These are phyloP conservation scores for Botia kubotai DNA, from an alignment of 2,797 vertebrate species.

Conservation along the genomic window DNA sequence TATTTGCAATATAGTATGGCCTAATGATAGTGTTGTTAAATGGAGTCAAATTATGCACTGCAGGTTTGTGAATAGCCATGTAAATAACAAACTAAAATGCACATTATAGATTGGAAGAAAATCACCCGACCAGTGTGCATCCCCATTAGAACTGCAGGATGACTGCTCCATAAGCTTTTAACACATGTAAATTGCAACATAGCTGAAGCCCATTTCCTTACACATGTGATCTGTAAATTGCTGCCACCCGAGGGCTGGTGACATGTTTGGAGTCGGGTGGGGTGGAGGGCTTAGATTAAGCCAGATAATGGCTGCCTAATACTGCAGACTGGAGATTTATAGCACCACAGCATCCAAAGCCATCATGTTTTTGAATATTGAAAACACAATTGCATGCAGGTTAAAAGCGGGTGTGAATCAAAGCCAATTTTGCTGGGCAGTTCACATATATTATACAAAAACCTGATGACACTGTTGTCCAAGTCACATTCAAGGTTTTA, in stretches of 20 bases:
- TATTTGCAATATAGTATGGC: neutral
- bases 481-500: slow-evolving; percentile 32
- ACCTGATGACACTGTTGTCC: slow-evolving; percentile 30
- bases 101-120: slow-evolving; percentile 41
- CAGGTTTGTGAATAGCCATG: slow-evolving; percentile 38
- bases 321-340: slow-evolving; percentile 59
- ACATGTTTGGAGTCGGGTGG: slow-evolving; percentile 60
- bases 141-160: slow-evolving; percentile 78
- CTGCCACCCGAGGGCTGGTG: slow-evolving; percentile 81
- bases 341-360: slow-evolving; percentile 47
- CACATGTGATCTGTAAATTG: slow-evolving; percentile 85
- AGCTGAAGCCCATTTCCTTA: slow-evolving; percentile 71
- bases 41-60: slow-evolving; percentile 30
- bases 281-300: slow-evolving; percentile 63
- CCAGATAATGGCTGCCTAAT: slow-evolving; percentile 67
- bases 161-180: slow-evolving; percentile 76
- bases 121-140: slow-evolving; percentile 62
- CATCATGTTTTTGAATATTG: slow-evolving; percentile 59
- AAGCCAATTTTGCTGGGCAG: slow-evolving; percentile 22
- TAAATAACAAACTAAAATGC: slow-evolving; percentile 30
- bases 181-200: slow-evolving; percentile 81
- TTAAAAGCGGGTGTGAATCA: slow-evolving; percentile 47
- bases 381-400: slow-evolving; percentile 57
- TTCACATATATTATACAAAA: slow-evolving; percentile 24
- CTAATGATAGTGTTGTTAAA: slow-evolving; percentile 31